A percentile compares a stretch with the other conserved stretches of the same genome.
Evolutionary conservation across 1,140 invertebrate species (phyloP).

Genomic region (Conus betulinus): DNA sequence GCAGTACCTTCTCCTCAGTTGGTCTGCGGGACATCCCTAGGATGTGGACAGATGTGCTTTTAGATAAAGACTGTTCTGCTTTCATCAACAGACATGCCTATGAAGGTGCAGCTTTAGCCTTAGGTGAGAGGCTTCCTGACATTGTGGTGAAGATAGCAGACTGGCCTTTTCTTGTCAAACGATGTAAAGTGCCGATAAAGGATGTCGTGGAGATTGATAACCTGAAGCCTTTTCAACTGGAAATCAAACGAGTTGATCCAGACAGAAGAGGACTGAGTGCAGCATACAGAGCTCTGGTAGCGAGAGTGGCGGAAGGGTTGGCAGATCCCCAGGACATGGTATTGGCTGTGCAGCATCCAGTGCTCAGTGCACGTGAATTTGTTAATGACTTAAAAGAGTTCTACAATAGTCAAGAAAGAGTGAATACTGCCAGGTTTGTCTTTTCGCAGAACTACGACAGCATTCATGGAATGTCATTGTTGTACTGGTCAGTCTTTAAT

Average conservation of each 20-base stretch:
- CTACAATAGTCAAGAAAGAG: neutral
- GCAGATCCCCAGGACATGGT: neutral
- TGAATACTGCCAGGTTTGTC: neutral
- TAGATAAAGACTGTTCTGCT: neutral
- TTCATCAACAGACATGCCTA: conserved; percentile 5
- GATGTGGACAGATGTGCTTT: neutral
- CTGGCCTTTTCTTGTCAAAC: neutral
- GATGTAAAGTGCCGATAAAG: neutral
- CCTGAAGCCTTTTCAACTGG: neutral
- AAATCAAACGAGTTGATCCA: neutral
- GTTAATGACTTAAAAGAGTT: neutral
- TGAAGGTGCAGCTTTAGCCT: neutral
- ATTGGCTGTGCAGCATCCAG: neutral
- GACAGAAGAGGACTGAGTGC: too few relatives aligned
- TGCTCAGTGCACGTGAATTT: neutral
- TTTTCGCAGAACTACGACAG: neutral
- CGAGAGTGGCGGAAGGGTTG: neutral
- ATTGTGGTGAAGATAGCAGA: neutral
- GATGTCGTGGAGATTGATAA: neutral
- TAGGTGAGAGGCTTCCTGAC: neutral
- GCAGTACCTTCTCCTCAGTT: neutral
- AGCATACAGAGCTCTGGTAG: neutral
- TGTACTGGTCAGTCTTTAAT: conserved; percentile 7
- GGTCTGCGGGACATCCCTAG: neutral
- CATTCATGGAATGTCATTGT: neutral